Base-by-base conservation (phyloP, 2,888 invertebrate genomes). In the Clanis bilineata region DNA sequence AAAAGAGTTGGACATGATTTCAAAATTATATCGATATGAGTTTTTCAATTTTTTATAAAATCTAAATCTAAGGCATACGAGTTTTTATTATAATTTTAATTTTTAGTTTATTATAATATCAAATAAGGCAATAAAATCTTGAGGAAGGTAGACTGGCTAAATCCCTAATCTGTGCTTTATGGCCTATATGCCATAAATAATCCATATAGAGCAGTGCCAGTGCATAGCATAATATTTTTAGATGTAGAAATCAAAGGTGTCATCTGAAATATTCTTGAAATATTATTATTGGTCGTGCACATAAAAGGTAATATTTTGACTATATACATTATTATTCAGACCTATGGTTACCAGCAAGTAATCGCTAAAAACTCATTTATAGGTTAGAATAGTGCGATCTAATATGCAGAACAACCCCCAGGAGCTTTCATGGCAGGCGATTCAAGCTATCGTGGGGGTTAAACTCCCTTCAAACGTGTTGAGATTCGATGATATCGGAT, bases 361-460 rank as follows among this genome's bases (percentile, higher is more conserved):
- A 91, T 87, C 77, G 79, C 74, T 83, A 72, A 79, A 86, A 83
- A 85, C 84, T 89, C 88, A 82, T 93, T 92, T 93, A 83, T 92
- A 93, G 92, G 92, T 93, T 93, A 93, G 83, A 90, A 82, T 93
- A 90, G 92, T 89, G 83, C 92, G 87, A 89, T 88, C 85, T 90
- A 92, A 90, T 90, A 92, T 93, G 93, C 93, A 93, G 92, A 92
- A 89, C 90, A 92, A 92, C 92, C 92, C 92, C 90, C 93, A 92
- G 87, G 90, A 93, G 90, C 93, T 93, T 88, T 93, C 93, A 90
- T 93, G 93, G 93, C 92, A 93, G 85, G 93, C 92, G 83, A 93
- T 93, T 81, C 92, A 93, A 83, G 85, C 90, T 87, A 93, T 93
- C 72, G 92, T 93, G 76, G 93, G 93, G 85, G 93, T 93, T 82